Evolutionary conservation across 2,888 invertebrate genomes (phyloP).

Genomic region (Bombylius major): DNA sequence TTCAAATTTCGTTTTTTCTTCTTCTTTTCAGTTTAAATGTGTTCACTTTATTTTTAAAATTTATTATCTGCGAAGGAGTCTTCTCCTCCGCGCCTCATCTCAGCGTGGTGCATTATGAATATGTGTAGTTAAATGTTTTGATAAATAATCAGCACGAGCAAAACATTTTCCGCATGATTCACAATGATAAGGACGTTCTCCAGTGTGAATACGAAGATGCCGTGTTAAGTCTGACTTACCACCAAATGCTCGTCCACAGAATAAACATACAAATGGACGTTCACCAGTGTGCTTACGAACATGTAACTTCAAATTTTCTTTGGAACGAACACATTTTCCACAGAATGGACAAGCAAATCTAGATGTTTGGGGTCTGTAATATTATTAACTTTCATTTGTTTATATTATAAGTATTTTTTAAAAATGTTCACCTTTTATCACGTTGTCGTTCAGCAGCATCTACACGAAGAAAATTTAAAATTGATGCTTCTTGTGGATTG

Average conservation of each 20-base stretch:
- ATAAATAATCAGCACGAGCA: constrained; percentile 78
- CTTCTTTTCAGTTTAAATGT: too few species aligned
- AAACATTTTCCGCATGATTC: constrained; percentile 88
- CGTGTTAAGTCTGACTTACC: constrained; percentile 79
- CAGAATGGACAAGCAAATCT: constrained; percentile 81
- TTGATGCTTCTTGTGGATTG: constrained; percentile 43
- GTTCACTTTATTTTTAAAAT: neutral
- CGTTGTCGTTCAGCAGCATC: constrained; percentile 49
- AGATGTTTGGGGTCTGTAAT: constrained; percentile 29
- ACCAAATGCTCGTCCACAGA: constrained; percentile 78
- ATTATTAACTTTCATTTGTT: neutral
- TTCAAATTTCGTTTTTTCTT: too few species aligned
- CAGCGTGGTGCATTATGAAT: constrained; percentile 59
- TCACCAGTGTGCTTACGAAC: constrained; percentile 79
- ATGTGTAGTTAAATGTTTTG: constrained; percentile 83
- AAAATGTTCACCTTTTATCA: constrained; percentile 41
- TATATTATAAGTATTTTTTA: constrained; percentile 9
- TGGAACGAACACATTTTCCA: constrained; percentile 78
- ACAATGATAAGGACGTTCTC: constrained; percentile 81
- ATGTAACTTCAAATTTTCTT: constrained; percentile 77
- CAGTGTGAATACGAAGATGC: constrained; percentile 77
- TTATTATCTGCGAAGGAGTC: constrained; percentile 37
- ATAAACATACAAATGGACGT: constrained; percentile 79
- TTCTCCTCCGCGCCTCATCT: constrained; percentile 40
- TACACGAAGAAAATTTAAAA: constrained; percentile 52